Evolutionary conservation across 2,797 vertebrate genomes (phyloP).

Genomic region (Bucorvus abyssinicus): DNA sequence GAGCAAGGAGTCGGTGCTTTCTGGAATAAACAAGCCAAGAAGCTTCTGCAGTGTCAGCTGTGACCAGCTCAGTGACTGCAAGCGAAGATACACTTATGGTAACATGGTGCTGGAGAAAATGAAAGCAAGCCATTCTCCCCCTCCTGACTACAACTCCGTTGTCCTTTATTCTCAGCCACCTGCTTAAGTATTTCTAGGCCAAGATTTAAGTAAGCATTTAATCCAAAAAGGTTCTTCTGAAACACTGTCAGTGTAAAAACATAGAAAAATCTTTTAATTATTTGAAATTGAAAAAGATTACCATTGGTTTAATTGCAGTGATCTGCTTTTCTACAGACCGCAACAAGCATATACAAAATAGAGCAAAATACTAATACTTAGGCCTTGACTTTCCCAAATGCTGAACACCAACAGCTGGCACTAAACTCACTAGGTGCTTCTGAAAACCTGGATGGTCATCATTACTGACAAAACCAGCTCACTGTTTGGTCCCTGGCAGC

Average conservation of each 20-base stretch:
- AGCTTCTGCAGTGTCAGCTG: constrained; percentile 71
- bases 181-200: background rate
- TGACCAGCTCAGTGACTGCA: constrained; percentile 59
- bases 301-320: background rate
- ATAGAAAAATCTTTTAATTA: background rate
- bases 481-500: background rate
- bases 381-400: background rate
- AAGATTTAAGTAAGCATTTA: background rate
- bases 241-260: background rate
- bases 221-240: constrained; percentile 5
- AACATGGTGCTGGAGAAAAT: constrained; percentile 68
- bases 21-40: constrained; percentile 42
- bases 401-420: background rate
- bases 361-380: background rate
- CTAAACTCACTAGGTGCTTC: background rate
- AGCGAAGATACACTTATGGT: constrained; percentile 48
- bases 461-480: background rate
- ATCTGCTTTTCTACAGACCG: constrained; percentile 6
- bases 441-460: background rate
- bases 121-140: constrained; percentile 66
- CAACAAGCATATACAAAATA: background rate
- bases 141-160: constrained; percentile 83
- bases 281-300: background rate
- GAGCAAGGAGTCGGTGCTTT: constrained; percentile 72
- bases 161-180: constrained; percentile 74